Percentiles rank a stretch among this genome's conserved stretches.
phyloP scores from a whole-genome alignment of 53 echinoderm and acorn worm species.

The Mesocentrotus franciscanus region DNA sequence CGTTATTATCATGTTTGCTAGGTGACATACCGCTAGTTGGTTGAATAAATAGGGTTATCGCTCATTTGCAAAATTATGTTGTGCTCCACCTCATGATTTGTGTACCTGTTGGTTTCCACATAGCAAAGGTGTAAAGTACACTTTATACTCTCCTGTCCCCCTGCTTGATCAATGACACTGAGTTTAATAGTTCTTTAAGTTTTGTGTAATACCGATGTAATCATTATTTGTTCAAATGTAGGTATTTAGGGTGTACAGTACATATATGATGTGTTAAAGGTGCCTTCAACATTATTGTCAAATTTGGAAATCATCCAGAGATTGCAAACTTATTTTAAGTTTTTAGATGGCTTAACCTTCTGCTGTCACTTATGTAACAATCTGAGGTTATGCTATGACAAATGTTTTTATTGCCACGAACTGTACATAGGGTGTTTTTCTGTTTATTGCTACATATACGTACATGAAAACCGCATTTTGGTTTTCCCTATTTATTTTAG shows the following conservation, averaged over 20 bases:
- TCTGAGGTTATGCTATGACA: no score
- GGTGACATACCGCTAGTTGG: conserved; percentile 18
- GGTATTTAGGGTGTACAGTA: background rate
- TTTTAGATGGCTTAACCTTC: no score
- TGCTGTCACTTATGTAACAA: no score
- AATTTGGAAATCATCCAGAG: background rate
- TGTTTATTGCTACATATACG: no score
- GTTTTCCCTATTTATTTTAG: background rate
- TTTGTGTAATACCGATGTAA: no score
- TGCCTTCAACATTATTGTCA: background rate
- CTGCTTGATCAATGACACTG: no score
- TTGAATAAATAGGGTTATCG: background rate
- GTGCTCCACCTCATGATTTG: background rate
- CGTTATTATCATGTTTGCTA: background rate
- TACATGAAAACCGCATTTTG: background rate
- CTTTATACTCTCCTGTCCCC: background rate
- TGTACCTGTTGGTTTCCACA: background rate
- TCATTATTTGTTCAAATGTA: no score
- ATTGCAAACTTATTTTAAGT: background rate
- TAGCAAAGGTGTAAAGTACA: background rate
- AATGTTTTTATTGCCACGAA: no score
- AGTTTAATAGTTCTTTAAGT: no score
- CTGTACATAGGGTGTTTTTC: no score
- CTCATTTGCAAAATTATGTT: conserved; percentile 11
- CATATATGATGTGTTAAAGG: background rate